Evolutionary conservation across 2,113 vertebrate species (phyloP).

Genomic region (Anhinga rufa): DNA sequence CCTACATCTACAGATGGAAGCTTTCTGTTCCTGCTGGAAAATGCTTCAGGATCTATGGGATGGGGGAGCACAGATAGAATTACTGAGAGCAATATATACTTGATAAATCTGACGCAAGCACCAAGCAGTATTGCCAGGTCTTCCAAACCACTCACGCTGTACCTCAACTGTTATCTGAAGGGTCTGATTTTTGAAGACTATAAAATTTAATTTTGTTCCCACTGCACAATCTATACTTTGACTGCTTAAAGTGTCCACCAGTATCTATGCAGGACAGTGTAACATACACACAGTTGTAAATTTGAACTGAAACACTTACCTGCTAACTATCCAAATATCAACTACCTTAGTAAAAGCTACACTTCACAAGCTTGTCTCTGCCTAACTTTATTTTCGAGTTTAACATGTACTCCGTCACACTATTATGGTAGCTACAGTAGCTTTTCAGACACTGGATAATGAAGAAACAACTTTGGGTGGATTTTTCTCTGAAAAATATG

Average conservation of each 20-base stretch:
- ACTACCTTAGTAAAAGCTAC: background rate
- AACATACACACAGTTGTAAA: background rate
- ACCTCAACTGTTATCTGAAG: background rate
- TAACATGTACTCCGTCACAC: background rate
- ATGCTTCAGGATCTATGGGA: background rate
- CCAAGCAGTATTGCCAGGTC: background rate
- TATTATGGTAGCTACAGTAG: background rate
- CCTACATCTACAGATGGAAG: background rate
- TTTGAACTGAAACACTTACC: background rate
- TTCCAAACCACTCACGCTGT: background rate
- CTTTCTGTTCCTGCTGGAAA: background rate
- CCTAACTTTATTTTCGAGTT: background rate
- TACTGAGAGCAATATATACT: background rate
- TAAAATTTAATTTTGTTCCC: background rate
- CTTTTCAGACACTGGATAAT: background rate
- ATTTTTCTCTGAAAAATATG: background rate
- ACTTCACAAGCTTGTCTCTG: background rate
- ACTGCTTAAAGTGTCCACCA: background rate
- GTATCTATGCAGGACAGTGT: background rate
- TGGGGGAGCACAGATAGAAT: rapidly evolving
- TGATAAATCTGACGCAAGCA: background rate
- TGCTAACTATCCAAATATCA: background rate
- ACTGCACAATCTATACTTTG: background rate
- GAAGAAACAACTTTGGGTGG: background rate
- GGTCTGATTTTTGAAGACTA: background rate